These are phyloP conservation scores for Tricholaema leucomelas DNA, from an alignment of 2,113 vertebrate genomes.

Conservation along the genomic window DNA sequence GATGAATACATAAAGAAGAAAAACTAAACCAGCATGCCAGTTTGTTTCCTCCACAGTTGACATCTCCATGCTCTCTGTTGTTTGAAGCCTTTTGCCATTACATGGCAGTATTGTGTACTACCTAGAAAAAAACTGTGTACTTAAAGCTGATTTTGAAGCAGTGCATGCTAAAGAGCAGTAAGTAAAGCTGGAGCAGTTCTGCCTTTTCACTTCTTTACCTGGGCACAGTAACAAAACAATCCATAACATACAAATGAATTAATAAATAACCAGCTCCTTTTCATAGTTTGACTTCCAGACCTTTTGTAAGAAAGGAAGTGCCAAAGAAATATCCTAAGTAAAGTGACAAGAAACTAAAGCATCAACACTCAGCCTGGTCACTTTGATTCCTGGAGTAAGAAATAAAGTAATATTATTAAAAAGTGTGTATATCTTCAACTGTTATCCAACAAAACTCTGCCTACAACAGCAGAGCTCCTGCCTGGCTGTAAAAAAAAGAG, in stretches of 20 bases:
- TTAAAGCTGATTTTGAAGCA: not conserved
- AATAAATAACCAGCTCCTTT: not conserved
- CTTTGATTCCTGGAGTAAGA: not conserved
- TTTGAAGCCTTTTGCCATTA: not conserved
- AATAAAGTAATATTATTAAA: not conserved
- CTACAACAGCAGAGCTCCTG: not conserved
- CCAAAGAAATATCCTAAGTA: not conserved
- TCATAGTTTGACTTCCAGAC: not conserved
- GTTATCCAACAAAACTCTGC: not conserved
- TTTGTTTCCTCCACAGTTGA: constrained; percentile 2
- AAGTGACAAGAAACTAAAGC: not conserved
- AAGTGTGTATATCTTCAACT: not conserved
- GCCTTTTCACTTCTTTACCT: not conserved
- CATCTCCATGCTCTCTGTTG: constrained; percentile 2
- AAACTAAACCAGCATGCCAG: not conserved
- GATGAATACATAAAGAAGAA: not conserved
- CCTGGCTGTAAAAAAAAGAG: not conserved
- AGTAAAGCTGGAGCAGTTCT: not conserved
- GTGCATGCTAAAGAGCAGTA: not conserved
- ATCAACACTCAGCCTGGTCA: not conserved
- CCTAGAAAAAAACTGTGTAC: not conserved
- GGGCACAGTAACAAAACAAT: not conserved
- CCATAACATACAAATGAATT: not conserved
- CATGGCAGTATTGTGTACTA: not conserved
- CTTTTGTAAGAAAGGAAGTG: not conserved